A percentile compares a stretch with the other conserved stretches of the same genome.
These are phyloP conservation scores for Bicyclus anynana DNA, from an alignment of 1,140 invertebrate species.

Conservation along the genomic window DNA sequence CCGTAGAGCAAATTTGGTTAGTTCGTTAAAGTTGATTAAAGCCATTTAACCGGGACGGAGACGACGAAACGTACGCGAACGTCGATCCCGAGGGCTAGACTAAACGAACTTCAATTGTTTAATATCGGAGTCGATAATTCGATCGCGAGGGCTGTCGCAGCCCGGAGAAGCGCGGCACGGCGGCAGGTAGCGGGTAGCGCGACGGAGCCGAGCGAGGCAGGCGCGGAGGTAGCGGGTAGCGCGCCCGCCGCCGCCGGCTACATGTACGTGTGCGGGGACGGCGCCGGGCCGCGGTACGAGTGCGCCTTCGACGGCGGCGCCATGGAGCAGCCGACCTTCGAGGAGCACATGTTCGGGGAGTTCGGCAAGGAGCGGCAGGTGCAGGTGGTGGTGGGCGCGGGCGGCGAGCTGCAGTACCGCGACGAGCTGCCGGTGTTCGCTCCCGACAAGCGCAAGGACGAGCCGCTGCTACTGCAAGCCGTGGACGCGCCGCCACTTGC, in stretches of 20 bases:
- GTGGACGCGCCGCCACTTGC: slow-evolving; percentile 45
- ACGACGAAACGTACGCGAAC: slow-evolving; percentile 68
- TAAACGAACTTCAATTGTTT: slow-evolving; percentile 77
- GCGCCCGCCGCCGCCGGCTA: slow-evolving; percentile 64
- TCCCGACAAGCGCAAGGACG: slow-evolving; percentile 71
- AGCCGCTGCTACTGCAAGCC: slow-evolving; percentile 76
- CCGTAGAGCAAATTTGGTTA: slow-evolving; percentile 76
- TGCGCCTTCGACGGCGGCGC: slow-evolving; percentile 53
- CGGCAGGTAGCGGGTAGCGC: slow-evolving; percentile 47
- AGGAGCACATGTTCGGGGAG: slow-evolving; percentile 86
- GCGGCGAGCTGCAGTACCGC: slow-evolving; percentile 76
- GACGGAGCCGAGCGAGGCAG: slow-evolving; percentile 69
- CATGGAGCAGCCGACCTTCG: slow-evolving; percentile 86
- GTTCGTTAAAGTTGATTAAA: slow-evolving; percentile 79
- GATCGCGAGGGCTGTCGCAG: slow-evolving; percentile 41
- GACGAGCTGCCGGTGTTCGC: slow-evolving; percentile 72
- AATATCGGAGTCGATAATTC: slow-evolving; percentile 69
- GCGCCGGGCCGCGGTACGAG: slow-evolving; percentile 51
- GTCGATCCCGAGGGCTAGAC: slow-evolving; percentile 59
- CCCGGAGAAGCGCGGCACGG: slow-evolving; percentile 32
- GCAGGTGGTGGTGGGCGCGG: slow-evolving; percentile 85
- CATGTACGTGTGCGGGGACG: slow-evolving; percentile 68
- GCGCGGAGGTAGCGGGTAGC: slow-evolving; percentile 64
- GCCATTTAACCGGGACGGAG: slow-evolving; percentile 75
- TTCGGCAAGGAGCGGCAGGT: slow-evolving; percentile 81